phyloP scores from a whole-genome alignment of 2,797 vertebrate species.

The Thunnus albacares region DNA sequence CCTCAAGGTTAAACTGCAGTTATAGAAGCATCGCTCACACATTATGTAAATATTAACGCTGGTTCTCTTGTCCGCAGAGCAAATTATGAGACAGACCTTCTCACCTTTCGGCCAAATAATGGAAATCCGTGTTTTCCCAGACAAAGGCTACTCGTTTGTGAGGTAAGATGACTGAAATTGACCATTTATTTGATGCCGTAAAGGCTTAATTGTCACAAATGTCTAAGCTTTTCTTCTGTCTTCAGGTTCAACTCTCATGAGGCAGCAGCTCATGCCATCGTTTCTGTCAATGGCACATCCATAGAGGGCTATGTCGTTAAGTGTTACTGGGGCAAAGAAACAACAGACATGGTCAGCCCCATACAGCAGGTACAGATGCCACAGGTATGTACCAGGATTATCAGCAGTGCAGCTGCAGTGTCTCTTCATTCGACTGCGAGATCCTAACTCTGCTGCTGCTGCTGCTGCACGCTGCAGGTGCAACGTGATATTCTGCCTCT shows the following conservation, averaged over 20 bases:
- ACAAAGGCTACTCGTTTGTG: slow-evolving; percentile 98
- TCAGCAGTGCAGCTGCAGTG: background rate
- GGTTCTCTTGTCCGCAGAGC: slow-evolving; percentile 83
- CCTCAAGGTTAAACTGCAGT: too few species aligned
- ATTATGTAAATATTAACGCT: background rate
- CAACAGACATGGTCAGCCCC: slow-evolving; percentile 91
- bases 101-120: slow-evolving; percentile 98
- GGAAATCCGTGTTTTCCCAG: slow-evolving; percentile 97
- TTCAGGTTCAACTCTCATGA: slow-evolving; percentile 94
- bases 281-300: slow-evolving; percentile 96
- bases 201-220: background rate
- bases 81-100: slow-evolving; percentile 98
- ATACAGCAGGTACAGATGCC: slow-evolving; percentile 92
- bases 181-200: background rate
- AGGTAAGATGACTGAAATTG: slow-evolving; percentile 82
- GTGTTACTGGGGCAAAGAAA: slow-evolving; percentile 99
- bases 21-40: background rate
- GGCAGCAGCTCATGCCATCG: slow-evolving; percentile 96
- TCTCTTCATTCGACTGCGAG: background rate
- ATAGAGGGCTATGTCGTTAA: slow-evolving; percentile 96
- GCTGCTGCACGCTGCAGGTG: background rate
- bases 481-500: slow-evolving; percentile 31
- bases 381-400: slow-evolving; percentile 74
- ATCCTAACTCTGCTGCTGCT: background rate
- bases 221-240: background rate